These are phyloP conservation scores for Melanotaenia trifasciata DNA, from an alignment of 2,797 vertebrate genomes.

Conservation along the genomic window DNA sequence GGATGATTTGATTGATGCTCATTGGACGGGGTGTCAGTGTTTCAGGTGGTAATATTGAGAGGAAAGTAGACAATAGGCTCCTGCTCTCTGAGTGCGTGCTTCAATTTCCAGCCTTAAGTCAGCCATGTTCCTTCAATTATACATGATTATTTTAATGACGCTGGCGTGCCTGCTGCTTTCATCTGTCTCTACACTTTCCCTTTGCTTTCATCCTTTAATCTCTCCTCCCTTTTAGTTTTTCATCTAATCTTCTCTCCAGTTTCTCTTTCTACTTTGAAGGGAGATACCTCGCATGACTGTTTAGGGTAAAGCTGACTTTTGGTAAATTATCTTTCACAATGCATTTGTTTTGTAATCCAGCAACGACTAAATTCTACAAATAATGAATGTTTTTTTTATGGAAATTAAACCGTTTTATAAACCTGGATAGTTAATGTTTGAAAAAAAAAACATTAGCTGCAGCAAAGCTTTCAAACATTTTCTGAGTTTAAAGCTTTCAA, in stretches of 20 bases:
- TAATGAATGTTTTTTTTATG: conserved; percentile 3
- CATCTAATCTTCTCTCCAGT: conserved; percentile 1
- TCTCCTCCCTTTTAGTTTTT: conserved; percentile 28
- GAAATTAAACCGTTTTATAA: neutral
- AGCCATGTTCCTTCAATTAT: conserved; percentile 68
- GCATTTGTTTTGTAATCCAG: neutral
- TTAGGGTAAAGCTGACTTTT: conserved; percentile 14
- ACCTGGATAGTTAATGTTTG: neutral
- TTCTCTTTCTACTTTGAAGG: conserved; percentile 10
- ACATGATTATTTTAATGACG: conserved; percentile 74
- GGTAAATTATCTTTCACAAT: conserved; percentile 36
- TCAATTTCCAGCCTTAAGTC: conserved; percentile 53
- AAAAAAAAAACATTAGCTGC: too few species aligned
- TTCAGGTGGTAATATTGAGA: neutral
- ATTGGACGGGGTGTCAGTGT: neutral
- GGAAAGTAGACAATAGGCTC: conserved; percentile 11
- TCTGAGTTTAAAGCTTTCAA: neutral
- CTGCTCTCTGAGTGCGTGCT: conserved; percentile 21
- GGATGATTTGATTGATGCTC: neutral
- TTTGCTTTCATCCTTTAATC: conserved; percentile 53
- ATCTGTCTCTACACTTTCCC: conserved; percentile 44
- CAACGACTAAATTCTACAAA: conserved; percentile 6
- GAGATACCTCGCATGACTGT: conserved; percentile 28
- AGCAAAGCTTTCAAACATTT: too few species aligned
- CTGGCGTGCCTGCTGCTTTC: conserved; percentile 62